Base-by-base conservation (phyloP, 2,888 invertebrate genomes). In the Keiferia lycopersicella region DNA sequence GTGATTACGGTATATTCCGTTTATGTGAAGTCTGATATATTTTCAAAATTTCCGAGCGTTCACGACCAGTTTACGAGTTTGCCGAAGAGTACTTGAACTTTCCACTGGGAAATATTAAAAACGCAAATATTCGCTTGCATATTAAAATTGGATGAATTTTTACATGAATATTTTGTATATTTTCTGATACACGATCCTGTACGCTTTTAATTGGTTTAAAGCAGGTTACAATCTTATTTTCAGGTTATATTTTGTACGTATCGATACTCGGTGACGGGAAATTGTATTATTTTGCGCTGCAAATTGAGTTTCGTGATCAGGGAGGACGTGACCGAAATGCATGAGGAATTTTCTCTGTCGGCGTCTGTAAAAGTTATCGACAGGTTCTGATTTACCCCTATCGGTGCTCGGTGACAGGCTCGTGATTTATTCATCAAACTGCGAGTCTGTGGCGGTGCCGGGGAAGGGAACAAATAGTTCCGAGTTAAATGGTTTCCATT, bases 211-310 rank as follows among this genome's bases (percentile, higher is more conserved):
- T 81, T 79, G 73, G 71, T 72, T 84, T 82, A 82, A 75, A 79
- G 74, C 80, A 78, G 79, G 83, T 77, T 77, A 79, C 77, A 81
- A 84, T 82, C 80, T 74, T 80, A 82, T 84, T 84, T 81, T 77
- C 74, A 70, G 75, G 70, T 79, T 78, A 79, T 82, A 83, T 16
- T n/a, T 16, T 7, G 16, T 45, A 45, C 6, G 11, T 45, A 16
- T 81, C 81, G 83, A 85, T 83, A 84, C 79, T 69, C 78, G 78
- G 71, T 75, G 75, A 79, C 74, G 79, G 78, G 79, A 81, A 84
- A 83, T 83, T 81, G 78, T 80, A 83, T 84, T 84, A 85, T 84
- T 86, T 85, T 83, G 79, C 66, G 76, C 79, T 76, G 75, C 74
- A 82, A 84, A 85, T 85, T 81, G 80, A 72, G 82, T 85, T 81